Evolutionary conservation across 1,140 invertebrate genomes (phyloP).

Genomic region (Cyclina sinensis): DNA sequence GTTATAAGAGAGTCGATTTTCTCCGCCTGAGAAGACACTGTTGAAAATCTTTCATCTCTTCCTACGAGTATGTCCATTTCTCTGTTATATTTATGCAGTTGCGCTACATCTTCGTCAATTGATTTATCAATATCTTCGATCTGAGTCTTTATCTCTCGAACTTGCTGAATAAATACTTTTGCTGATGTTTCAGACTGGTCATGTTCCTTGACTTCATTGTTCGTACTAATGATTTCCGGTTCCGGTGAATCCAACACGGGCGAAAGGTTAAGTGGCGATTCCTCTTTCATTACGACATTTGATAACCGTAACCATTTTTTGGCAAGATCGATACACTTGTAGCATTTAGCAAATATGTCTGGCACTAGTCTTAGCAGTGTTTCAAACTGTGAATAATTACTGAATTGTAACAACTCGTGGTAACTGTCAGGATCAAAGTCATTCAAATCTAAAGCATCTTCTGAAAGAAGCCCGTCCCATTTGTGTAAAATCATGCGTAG

Average conservation of each 20-base stretch:
- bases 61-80: slow-evolving; percentile 58
- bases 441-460: slow-evolving; percentile 67
- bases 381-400: slow-evolving; percentile 67
- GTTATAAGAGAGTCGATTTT: slow-evolving; percentile 60
- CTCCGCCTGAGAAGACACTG: slow-evolving; percentile 54
- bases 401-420: slow-evolving; percentile 74
- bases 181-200: background rate
- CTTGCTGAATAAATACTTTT: slow-evolving; percentile 55
- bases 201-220: background rate
- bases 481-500: slow-evolving; percentile 60
- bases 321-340: slow-evolving; percentile 78
- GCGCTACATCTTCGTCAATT: slow-evolving; percentile 36
- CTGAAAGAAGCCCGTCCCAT: slow-evolving; percentile 74
- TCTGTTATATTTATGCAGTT: slow-evolving; percentile 26
- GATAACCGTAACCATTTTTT: slow-evolving; percentile 76
- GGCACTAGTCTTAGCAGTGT: slow-evolving; percentile 74
- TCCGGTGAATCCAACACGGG: background rate
- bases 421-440: slow-evolving; percentile 78
- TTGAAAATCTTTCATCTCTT: slow-evolving; percentile 59
- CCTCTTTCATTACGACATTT: slow-evolving; percentile 71
- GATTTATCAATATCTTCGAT: slow-evolving; percentile 39
- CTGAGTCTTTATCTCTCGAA: slow-evolving; percentile 39
- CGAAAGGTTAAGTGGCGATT: slow-evolving; percentile 19
- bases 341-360: slow-evolving; percentile 79
- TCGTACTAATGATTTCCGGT: background rate